phyloP scores from a whole-genome alignment of 2,888 invertebrate genomes.

The Pristionchus entomophagus region DNA sequence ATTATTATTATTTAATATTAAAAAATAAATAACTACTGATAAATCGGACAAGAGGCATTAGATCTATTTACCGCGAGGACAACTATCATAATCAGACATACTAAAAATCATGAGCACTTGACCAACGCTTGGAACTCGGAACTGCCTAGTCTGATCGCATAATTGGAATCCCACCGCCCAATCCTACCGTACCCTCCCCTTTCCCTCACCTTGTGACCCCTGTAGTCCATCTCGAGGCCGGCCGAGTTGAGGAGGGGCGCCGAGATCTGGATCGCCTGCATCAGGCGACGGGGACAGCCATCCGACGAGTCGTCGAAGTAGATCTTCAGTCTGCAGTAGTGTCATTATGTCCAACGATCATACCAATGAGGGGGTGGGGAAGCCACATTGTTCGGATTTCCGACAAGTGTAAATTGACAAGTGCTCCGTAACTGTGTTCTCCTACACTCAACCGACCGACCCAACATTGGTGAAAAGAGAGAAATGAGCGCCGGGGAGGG shows the following conservation, averaged over 20 bases:
- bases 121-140: not conserved
- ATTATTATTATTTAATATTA: not conserved
- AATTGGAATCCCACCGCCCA: not conserved
- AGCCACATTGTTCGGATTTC: too few species aligned
- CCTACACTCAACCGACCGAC: too few species aligned
- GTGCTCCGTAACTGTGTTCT: too few species aligned
- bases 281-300: constrained; percentile 64
- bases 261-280: constrained; percentile 67
- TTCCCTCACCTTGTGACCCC: constrained; percentile 59
- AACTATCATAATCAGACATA: not conserved
- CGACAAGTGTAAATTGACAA: too few species aligned
- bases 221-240: constrained; percentile 67
- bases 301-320: constrained; percentile 67
- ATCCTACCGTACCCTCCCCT: not conserved
- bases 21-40: not conserved
- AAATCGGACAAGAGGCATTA: not conserved
- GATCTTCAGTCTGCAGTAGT: constrained; percentile 65
- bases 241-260: constrained; percentile 57
- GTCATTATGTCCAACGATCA: too few species aligned
- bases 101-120: not conserved
- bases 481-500: too few species aligned
- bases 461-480: too few species aligned
- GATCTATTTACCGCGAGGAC: not conserved
- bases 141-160: not conserved
- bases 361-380: too few species aligned